A percentile compares a stretch with the other conserved stretches of the same genome.
These are phyloP conservation scores for Limenitis camilla DNA, from an alignment of 2,888 invertebrate genomes.

Conservation along the genomic window DNA sequence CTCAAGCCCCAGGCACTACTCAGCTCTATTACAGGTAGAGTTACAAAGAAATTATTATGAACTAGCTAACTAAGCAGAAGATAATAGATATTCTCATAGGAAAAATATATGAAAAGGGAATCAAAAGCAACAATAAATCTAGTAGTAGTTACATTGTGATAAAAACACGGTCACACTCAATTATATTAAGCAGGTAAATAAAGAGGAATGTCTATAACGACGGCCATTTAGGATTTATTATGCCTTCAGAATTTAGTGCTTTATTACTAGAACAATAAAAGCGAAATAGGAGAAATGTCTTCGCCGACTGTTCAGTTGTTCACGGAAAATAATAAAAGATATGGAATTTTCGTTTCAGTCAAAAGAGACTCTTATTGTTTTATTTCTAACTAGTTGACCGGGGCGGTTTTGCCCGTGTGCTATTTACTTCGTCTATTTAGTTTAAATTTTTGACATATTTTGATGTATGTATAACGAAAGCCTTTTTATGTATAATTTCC, in stretches of 20 bases:
- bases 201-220: slow-evolving; percentile 20
- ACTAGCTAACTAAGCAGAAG: no score
- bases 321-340: slow-evolving; percentile 11
- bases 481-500: no score
- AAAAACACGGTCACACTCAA: slow-evolving; percentile 26
- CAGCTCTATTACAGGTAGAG: no score
- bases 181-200: slow-evolving; percentile 38
- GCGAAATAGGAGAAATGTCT: slow-evolving; percentile 7
- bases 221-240: slow-evolving; percentile 14
- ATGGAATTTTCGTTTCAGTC: slow-evolving; percentile 4
- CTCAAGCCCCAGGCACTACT: no score
- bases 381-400: no score
- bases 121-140: not conserved
- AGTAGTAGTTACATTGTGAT: slow-evolving; percentile 6
- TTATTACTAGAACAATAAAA: slow-evolving; percentile 16
- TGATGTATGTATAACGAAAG: no score
- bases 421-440: not conserved
- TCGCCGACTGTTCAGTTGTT: slow-evolving; percentile 8
- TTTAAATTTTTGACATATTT: not conserved
- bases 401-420: not conserved
- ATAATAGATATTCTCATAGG: no score
- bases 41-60: no score
- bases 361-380: no score
- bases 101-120: not conserved
- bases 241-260: slow-evolving; percentile 16